Conservation (phyloP, 2,113 vertebrate genomes). For the Calonectris borealis region DNA sequence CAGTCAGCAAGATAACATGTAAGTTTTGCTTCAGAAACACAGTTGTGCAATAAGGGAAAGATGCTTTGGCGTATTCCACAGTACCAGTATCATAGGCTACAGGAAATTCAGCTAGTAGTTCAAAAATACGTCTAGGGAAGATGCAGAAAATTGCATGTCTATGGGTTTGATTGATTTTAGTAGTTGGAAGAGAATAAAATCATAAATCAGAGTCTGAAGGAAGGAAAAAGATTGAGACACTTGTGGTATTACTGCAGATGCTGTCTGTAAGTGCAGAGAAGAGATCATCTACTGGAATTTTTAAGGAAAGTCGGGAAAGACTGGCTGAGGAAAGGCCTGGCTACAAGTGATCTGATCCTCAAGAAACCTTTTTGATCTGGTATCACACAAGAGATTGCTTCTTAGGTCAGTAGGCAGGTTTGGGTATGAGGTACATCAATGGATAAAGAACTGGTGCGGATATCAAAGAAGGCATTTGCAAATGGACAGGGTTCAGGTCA, state of each 20-base stretch:
- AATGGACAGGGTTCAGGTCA: background rate
- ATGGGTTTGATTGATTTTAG: background rate
- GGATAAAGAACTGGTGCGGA: background rate
- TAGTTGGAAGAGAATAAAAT: background rate
- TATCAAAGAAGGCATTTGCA: conserved; percentile 19
- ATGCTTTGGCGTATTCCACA: background rate
- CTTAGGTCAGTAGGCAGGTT: background rate
- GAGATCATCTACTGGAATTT: background rate
- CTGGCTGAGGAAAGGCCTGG: background rate
- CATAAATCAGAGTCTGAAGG: background rate
- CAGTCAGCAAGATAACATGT: background rate
- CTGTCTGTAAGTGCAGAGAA: background rate
- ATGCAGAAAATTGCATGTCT: background rate
- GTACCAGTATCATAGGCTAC: background rate
- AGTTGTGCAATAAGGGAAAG: background rate
- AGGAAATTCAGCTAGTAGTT: background rate
- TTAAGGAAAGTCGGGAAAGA: background rate
- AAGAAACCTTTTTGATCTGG: conserved; percentile 20
- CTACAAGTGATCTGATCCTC: conserved; percentile 1
- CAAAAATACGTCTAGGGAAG: background rate
- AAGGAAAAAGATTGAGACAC: background rate
- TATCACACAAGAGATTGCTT: background rate
- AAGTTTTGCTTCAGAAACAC: conserved; percentile 27
- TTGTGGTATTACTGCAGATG: background rate
- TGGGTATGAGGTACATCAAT: background rate